Evolutionary conservation across 2,888 invertebrate genomes (phyloP), one percentile per base, ranked within the genome.

Genomic region (Caradrina kadenii): DNA sequence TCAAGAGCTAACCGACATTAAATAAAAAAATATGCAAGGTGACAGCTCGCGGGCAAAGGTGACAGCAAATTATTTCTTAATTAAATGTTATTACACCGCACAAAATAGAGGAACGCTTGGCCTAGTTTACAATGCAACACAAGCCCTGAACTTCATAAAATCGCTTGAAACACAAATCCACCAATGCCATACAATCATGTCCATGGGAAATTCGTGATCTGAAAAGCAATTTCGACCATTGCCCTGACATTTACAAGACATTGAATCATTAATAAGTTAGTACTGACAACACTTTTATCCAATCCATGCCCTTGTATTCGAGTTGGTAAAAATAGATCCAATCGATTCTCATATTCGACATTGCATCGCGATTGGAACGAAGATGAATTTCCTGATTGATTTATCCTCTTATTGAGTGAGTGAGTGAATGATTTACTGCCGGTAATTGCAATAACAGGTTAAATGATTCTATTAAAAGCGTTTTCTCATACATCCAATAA

Each of bases 331-430:
- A 90, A 64, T 81, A 67, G 64, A 65, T 63, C 26, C 59, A 82
- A 79, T 79, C 80, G 69, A 69, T 69, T 60, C 45, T 58, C n/a
- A 68, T 73, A 74, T 70, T 64, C 66, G 73, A 63, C 71, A 78
- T 69, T 69, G 81, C 73, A 79, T 59, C 63, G 58, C 52, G 39
- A 49, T 21, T 55, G 66, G 26, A 49, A n/a, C 56, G 60, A 54
- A 63, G 53, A 63, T 72, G 64, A 79, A 81, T 76, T 81, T 76
- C 76, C 81, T 76, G 69, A 69, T 76, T 64, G 63, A 72, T 70
- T 73, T 70, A 69, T 45, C 61, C 53, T 63, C 39, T 49, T 54
- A 78, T 61, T 53, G 54, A 70, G 48, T 53, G 59, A 68, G 8
- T 21, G 49, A 49, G 10, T 56, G 72, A 66, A 49, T 78, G 52